Evolutionary conservation across 2,797 vertebrate species (phyloP).

Genomic region (Pempheris klunzingeri): DNA sequence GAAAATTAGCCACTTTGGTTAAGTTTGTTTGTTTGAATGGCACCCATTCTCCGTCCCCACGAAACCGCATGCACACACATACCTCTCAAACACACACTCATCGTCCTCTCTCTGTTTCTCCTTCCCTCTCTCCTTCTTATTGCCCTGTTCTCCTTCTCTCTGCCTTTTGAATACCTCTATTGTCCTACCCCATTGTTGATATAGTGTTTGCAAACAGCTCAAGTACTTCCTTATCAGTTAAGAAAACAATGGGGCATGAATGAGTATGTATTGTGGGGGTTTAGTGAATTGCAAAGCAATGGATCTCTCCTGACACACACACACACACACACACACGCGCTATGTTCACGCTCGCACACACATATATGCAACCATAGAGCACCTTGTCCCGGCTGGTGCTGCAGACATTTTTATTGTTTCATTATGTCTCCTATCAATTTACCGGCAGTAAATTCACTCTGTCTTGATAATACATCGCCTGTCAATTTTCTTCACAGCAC

Average conservation of each 20-base stretch:
- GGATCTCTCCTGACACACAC: conserved; percentile 19
- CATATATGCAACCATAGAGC: conserved; percentile 21
- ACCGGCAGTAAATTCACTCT: conserved; percentile 69
- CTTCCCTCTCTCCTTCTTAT: conserved; percentile 22
- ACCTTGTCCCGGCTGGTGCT: conserved; percentile 46
- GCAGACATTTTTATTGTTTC: conserved; percentile 76
- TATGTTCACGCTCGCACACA: neutral
- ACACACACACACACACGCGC: neutral
- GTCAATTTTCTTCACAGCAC: conserved; percentile 75
- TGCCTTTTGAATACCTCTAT: conserved; percentile 55
- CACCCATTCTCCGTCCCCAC: conserved; percentile 28
- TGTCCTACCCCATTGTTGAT: conserved; percentile 58
- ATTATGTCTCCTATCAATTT: conserved; percentile 79
- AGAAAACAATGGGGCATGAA: conserved; percentile 61
- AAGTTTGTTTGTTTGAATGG: conserved; percentile 58
- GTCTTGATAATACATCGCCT: conserved; percentile 73
- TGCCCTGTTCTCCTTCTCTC: conserved; percentile 39
- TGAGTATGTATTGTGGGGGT: conserved; percentile 16
- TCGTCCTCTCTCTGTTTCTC: conserved; percentile 13
- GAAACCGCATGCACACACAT: conserved; percentile 21
- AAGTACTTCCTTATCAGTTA: conserved; percentile 71
- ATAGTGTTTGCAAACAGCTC: conserved; percentile 66
- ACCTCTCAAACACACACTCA: neutral
- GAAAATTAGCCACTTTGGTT: conserved; percentile 53
- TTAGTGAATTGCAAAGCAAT: conserved; percentile 24